Conservation (phyloP, 2,113 vertebrate genomes). For the Poecilia latipinna region DNA sequence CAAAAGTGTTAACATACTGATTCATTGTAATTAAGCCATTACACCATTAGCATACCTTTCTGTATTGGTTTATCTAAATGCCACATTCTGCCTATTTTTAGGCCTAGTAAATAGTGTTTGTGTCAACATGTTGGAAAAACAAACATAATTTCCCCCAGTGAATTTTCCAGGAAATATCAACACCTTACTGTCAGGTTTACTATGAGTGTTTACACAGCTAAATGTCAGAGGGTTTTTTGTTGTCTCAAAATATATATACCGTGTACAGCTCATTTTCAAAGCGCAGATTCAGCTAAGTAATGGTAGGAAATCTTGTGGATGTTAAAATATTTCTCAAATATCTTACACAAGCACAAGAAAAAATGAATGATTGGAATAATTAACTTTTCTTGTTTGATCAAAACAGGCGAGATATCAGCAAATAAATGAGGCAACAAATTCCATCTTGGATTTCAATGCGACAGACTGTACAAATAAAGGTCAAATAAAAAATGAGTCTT, state of each 20-base stretch:
- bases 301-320: background rate
- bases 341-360: background rate
- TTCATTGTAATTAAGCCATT: background rate
- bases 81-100: constrained; percentile 5
- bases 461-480: too few species aligned
- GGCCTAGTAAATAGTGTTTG: background rate
- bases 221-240: background rate
- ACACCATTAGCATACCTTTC: background rate
- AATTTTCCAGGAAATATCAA: constrained; percentile 10
- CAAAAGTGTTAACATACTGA: background rate
- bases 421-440: too few species aligned
- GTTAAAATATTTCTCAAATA: background rate
- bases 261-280: background rate
- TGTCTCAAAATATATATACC: background rate
- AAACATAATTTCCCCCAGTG: background rate
- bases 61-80: background rate
- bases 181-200: constrained; percentile 3
- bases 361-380: background rate
- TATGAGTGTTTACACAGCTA: constrained; percentile 4
- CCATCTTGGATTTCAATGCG: too few species aligned
- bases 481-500: too few species aligned
- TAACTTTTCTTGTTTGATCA: background rate
- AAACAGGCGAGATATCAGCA: too few species aligned
- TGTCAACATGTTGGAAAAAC: background rate
- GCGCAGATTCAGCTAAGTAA: background rate